A percentile compares a stretch with the other conserved stretches of the same genome.
Evolutionary conservation across 2,113 vertebrate species (phyloP).

Genomic region (Trichomycterus rosablanca): DNA sequence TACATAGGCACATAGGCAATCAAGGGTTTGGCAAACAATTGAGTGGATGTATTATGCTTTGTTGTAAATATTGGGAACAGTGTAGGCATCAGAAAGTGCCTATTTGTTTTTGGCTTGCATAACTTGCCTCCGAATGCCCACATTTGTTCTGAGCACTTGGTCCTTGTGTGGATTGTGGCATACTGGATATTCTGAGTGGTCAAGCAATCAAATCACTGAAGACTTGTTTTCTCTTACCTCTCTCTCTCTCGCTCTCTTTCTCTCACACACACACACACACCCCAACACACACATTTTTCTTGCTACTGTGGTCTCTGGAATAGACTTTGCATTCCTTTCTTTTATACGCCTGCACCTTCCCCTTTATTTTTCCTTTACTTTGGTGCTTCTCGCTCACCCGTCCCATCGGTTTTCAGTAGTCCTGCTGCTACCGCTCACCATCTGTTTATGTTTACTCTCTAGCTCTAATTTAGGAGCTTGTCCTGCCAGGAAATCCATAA

Average conservation of each 20-base stretch:
- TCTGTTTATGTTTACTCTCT: neutral
- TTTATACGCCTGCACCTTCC: neutral
- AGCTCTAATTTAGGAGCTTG: neutral
- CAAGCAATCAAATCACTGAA: too few species aligned
- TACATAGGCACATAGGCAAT: neutral
- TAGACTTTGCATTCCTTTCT: neutral
- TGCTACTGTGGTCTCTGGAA: neutral
- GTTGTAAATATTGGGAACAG: constrained; percentile 7
- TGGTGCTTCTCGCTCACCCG: constrained; percentile 43
- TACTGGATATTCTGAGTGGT: neutral
- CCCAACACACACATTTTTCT: constrained; percentile 2
- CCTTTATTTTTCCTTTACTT: constrained; percentile 22
- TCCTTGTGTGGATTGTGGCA: neutral
- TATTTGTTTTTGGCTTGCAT: neutral
- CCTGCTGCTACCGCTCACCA: neutral
- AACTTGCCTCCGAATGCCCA: too few species aligned
- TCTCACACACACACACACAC: neutral
- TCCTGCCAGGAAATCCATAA: neutral
- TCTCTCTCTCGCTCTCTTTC: neutral
- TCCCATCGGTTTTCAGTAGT: constrained; percentile 23
- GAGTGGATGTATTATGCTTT: constrained; percentile 10
- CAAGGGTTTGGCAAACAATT: neutral
- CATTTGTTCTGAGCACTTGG: neutral
- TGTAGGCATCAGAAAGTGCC: constrained; percentile 5
- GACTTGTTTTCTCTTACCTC: too few species aligned